Base-by-base conservation (phyloP, 2,888 invertebrate species). In the Tromatobia lineatoria region DNA sequence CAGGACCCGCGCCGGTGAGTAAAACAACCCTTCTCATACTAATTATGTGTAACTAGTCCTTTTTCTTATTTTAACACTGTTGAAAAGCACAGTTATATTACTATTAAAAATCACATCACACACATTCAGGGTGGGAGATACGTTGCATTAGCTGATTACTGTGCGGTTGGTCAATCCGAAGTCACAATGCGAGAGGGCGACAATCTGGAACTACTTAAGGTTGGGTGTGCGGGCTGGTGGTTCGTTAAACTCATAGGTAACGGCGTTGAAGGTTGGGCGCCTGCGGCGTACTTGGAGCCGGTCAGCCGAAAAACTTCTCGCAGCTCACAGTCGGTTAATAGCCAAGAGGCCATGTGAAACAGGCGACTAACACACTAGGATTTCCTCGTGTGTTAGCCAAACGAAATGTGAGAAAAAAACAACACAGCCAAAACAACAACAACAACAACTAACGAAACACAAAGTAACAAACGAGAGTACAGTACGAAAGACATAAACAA, bases 221-320 rank as follows among this genome's bases (percentile, higher is more conserved):
- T 98, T 89, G 98, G 98, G 93, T 98, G 98, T 94, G 98, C 98
- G 88, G 98, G 99, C 88, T 99, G 99, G 99, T 99, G 98, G 98
- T 98, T 97, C 95, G 98, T 98, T 92, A 97, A 97, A 91, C 95
- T 97, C 80, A 95, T 97, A 93, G 97, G 97, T 88, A 94, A 95
- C 85, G 95, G 96, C 88, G 95, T 96, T 91, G 98, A 98, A 94
- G 98, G 98, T 88, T 99, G 99, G 99, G 98, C 98, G 82, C 99
- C 99, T 79, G 98, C 98, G 73, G 98, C 98, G 45, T 99, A 98
- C 94, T 95, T 99, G 94, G 98, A 98, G 94, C 95, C 95, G 87
- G 92, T 95, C 89, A 96, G 96, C 94, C 95, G 97, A 92, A 97
- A 97, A 94, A 96, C 96, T 15, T 96, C 97, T 88, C 96, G 97